Evolutionary conservation across 2,888 invertebrate genomes (phyloP).

Genomic region (Drosophila quasianomalipes): DNA sequence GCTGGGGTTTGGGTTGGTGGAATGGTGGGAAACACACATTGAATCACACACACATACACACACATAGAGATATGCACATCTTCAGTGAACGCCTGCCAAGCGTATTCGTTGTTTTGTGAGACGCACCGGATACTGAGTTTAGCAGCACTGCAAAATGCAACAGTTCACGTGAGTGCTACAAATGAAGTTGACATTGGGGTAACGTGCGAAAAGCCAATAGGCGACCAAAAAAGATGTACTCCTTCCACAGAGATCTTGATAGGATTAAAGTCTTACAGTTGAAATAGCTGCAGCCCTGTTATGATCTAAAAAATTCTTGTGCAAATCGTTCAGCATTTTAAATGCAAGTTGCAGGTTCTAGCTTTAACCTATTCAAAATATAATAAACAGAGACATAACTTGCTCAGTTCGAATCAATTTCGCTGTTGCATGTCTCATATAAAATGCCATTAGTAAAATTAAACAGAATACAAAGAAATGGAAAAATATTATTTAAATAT

Average conservation of each 20-base stretch:
- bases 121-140: constrained; percentile 10
- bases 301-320: background rate
- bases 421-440: background rate
- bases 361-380: background rate
- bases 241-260: no score
- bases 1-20: background rate
- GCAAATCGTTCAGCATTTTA: background rate
- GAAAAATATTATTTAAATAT: background rate
- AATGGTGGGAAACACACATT: constrained; percentile 3
- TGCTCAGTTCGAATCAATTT: background rate
- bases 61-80: background rate
- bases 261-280: constrained; percentile 14
- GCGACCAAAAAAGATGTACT: background rate
- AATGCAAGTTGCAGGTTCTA: background rate
- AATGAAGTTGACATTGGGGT: constrained; percentile 15
- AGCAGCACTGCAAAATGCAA: constrained; percentile 23
- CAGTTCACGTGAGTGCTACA: constrained; percentile 9
- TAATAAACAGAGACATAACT: background rate
- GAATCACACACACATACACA: constrained; percentile 3
- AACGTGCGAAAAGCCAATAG: constrained; percentile 24
- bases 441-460: constrained; percentile 1
- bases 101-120: constrained; percentile 34
- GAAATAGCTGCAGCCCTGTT: background rate
- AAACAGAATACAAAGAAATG: background rate
- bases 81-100: constrained; percentile 12